phyloP scores from a whole-genome alignment of 1,140 invertebrate species.

The Cotesia typhae region DNA sequence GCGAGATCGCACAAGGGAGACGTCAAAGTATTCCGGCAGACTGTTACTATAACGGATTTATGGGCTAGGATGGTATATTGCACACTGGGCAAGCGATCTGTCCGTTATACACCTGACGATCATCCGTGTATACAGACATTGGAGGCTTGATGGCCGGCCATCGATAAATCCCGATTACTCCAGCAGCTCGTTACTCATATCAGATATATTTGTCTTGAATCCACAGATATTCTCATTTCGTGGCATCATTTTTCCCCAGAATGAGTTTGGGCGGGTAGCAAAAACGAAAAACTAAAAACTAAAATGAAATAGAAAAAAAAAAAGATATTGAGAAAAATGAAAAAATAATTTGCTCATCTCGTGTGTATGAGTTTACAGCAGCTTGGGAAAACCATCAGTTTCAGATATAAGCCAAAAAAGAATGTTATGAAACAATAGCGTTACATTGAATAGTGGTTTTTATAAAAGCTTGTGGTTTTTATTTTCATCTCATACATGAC shows the following conservation, averaged over 20 bases:
- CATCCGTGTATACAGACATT: no score
- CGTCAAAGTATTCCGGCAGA: slow-evolving; percentile 19
- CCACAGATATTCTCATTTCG: no score
- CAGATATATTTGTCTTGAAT: slow-evolving; percentile 12
- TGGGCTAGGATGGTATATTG: not conserved
- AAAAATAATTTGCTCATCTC: slow-evolving; percentile 15
- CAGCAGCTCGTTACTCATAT: slow-evolving; percentile 8
- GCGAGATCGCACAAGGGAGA: not conserved
- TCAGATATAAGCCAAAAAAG: slow-evolving; percentile 14
- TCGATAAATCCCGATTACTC: slow-evolving; percentile 29
- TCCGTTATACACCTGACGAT: not conserved
- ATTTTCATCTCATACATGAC: not conserved
- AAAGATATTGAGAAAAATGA: not conserved
- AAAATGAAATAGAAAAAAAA: slow-evolving; percentile 10
- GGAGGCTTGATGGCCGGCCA: not conserved
- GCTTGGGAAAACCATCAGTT: slow-evolving; percentile 13
- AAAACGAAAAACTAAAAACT: not conserved
- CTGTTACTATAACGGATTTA: slow-evolving; percentile 22
- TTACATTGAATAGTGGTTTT: slow-evolving; percentile 2
- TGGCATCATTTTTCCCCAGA: not conserved
- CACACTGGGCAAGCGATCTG: slow-evolving; percentile 14
- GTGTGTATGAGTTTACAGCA: not conserved
- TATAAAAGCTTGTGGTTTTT: slow-evolving; percentile 2
- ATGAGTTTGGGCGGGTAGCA: no score
- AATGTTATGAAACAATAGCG: slow-evolving; percentile 19